phyloP scores from a whole-genome alignment of 2,888 invertebrate genomes.

The Branchellion lobata region DNA sequence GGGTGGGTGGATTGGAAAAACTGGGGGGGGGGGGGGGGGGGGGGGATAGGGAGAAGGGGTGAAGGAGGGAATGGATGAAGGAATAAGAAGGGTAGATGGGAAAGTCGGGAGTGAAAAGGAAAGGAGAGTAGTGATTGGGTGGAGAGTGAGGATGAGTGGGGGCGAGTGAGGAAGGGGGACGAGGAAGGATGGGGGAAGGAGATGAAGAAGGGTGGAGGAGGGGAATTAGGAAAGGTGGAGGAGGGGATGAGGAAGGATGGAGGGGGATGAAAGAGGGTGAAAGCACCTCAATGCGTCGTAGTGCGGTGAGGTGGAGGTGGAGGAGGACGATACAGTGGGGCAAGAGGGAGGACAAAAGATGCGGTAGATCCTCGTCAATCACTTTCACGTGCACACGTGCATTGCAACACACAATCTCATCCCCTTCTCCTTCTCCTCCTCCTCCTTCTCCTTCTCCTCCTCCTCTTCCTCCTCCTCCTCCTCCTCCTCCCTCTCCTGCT shows the following conservation, averaged over 20 bases:
- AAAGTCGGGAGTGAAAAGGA: too few species aligned
- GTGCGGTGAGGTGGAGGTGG: slow-evolving; percentile 80
- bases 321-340: slow-evolving; percentile 87
- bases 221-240: too few species aligned
- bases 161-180: too few species aligned
- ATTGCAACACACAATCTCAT: slow-evolving; percentile 51
- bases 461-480: not conserved
- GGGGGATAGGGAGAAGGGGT: not conserved
- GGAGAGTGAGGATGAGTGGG: slow-evolving; percentile 54
- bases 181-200: too few species aligned
- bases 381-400: slow-evolving; percentile 60
- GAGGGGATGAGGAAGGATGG: too few species aligned
- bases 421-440: not conserved
- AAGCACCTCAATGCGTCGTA: slow-evolving; percentile 89
- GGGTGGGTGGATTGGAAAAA: slow-evolving; percentile 67
- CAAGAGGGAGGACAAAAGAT: slow-evolving; percentile 69
- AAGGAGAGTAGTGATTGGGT: slow-evolving; percentile 23
- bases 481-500: not conserved
- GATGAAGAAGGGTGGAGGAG: too few species aligned
- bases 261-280: too few species aligned
- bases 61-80: too few species aligned
- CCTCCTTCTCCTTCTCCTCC: slow-evolving; percentile 1
- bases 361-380: too few species aligned
- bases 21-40: slow-evolving; percentile 63
- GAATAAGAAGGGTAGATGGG: too few species aligned